Percentiles rank a stretch among this genome's conserved stretches.
Evolutionary conservation across 2,888 invertebrate species (phyloP).

Genomic region (Polydrusus tereticollis): DNA sequence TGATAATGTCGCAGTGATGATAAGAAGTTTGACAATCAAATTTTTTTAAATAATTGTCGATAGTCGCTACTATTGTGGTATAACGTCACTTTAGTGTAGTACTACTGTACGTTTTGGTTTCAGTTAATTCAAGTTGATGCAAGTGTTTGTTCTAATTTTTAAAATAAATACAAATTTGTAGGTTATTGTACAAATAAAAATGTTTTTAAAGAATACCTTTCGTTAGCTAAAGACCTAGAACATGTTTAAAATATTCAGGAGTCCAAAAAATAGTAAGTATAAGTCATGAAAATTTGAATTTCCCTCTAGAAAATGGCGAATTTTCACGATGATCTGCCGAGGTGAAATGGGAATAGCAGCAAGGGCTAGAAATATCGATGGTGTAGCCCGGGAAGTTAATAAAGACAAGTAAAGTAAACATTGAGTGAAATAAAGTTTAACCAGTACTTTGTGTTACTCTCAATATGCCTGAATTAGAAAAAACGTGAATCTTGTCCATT

Average conservation of each 20-base stretch:
- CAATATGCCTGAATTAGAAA: constrained; percentile 50
- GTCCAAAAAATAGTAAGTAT: constrained; percentile 26
- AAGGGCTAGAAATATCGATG: constrained; percentile 54
- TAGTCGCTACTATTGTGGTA: background rate
- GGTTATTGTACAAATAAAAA: constrained; percentile 1
- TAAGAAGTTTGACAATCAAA: too few relatives aligned
- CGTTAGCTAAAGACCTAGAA: background rate
- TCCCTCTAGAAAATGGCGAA: constrained; percentile 41
- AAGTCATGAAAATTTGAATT: constrained; percentile 33
- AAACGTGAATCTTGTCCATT: constrained; percentile 48
- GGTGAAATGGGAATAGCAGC: constrained; percentile 33
- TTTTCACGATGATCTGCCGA: constrained; percentile 34
- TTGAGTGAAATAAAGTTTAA: constrained; percentile 40
- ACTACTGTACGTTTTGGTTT: background rate
- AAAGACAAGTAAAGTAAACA: constrained; percentile 52
- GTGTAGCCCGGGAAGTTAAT: constrained; percentile 52
- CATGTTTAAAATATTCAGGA: constrained; percentile 32
- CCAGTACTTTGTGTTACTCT: constrained; percentile 29
- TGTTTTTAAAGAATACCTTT: background rate
- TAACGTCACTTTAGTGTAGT: background rate
- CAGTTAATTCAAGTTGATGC: too few relatives aligned
- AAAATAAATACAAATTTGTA: constrained; percentile 7
- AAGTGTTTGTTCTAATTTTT: background rate
- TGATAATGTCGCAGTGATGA: too few relatives aligned
- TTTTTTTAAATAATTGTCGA: too few relatives aligned